Base-by-base conservation (phyloP, 2,888 invertebrate genomes). In the Agrochola lota region DNA sequence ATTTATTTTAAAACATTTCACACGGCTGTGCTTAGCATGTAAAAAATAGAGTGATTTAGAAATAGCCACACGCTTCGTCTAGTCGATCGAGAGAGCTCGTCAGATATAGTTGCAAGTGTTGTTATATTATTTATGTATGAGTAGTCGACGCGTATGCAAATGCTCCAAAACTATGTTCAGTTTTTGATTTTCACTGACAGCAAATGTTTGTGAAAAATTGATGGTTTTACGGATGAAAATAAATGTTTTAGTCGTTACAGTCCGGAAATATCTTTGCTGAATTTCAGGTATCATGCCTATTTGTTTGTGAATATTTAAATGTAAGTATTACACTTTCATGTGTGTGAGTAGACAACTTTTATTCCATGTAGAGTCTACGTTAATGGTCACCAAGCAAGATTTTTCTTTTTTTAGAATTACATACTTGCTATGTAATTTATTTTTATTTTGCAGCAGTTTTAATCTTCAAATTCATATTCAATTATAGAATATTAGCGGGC, bases 111-210 rank as follows among this genome's bases (percentile, higher is more conserved):
- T 23, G 23, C 60, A 20, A 23, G 30, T 52, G 55, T 46, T 76
- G 40, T 70, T 49, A 40, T 30, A 81, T 72, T 23, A 70, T n/a
- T 55, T 70, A 74, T 84, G 52, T 73, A 73, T 60, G 81, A 70
- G 85, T 46, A 55, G 17, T 57, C 26, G 40, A 46, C 49, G 57
- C 40, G 60, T 73, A 66, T 85, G 60, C 35, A 72, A 71, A 80
- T 69, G 35, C n/a, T 35, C 15, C 46, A 59, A n/a, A 62, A 69
- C 60, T 69, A 69, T 66, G 43, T 70, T 57, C 20, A 12, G 26
- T 57, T 78, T 78, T 40, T n/a, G 57, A 52, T 79, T 69, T 69
- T 59, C 52, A 62, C 23, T n/a, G 26, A 63, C 35, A 46, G 26
- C 17, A 60, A 57, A 57, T 68, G 6, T 71, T 67, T 59, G 40